Evolutionary conservation across 2,113 vertebrate genomes (phyloP).

Genomic region (Aplodontia rufa): DNA sequence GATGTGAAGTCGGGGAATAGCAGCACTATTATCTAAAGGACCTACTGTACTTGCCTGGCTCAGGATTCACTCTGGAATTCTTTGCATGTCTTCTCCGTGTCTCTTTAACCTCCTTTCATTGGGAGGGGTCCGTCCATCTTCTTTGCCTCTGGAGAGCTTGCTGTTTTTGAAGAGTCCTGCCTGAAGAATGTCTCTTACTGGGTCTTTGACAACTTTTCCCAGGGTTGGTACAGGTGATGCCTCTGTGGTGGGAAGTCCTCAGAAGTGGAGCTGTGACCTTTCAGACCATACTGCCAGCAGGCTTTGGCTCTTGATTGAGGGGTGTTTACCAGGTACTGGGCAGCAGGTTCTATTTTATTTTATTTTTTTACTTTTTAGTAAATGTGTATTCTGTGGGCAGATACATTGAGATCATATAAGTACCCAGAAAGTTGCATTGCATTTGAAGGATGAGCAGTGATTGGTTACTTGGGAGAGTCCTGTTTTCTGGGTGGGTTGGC

Average conservation of each 20-base stretch:
- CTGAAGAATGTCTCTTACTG: fast-evolving
- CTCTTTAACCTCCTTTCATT: not conserved
- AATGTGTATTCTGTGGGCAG: not conserved
- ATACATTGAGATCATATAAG: not conserved
- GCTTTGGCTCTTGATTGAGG: fast-evolving
- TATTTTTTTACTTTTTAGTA: not conserved
- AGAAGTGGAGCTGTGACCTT: fast-evolving
- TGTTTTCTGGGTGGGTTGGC: not conserved
- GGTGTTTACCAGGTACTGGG: fast-evolving
- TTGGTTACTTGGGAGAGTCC: not conserved
- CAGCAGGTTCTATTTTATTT: no score
- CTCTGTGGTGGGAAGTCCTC: fast-evolving
- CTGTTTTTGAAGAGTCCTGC: not conserved
- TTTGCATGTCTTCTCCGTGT: not conserved
- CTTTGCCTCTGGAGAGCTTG: not conserved
- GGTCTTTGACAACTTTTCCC: no score
- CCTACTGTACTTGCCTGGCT: not conserved
- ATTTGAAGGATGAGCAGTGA: not conserved
- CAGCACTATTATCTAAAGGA: no score
- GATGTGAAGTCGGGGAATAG: not conserved
- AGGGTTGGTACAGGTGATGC: no score
- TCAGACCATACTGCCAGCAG: fast-evolving
- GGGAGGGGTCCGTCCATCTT: not conserved
- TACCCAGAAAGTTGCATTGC: not conserved
- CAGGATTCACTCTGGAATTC: not conserved